Conservation (phyloP, 2,888 invertebrate species). For the Tipula vernalis region DNA sequence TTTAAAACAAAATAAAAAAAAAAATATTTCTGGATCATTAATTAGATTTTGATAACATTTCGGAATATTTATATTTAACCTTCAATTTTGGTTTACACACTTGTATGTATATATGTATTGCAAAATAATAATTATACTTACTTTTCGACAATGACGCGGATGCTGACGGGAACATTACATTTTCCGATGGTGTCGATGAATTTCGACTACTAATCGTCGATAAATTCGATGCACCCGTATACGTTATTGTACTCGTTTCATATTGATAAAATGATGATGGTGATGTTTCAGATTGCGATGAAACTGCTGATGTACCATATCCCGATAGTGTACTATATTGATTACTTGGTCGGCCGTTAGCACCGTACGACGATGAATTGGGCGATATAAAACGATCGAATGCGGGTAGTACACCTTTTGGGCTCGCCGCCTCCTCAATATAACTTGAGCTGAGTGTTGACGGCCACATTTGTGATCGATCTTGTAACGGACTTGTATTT, state of each 20-base stretch:
- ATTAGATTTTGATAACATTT: background rate
- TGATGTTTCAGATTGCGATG: background rate
- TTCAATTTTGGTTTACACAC: background rate
- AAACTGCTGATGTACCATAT: constrained; percentile 30
- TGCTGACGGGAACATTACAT: constrained; percentile 41
- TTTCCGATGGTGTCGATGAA: constrained; percentile 20
- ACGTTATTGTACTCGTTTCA: background rate
- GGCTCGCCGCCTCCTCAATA: constrained; percentile 21
- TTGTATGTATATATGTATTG: background rate
- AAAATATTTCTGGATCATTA: background rate
- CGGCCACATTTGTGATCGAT: constrained; percentile 23
- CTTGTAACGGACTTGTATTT: constrained; percentile 21
- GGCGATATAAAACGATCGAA: constrained; percentile 29
- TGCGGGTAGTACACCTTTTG: constrained; percentile 29
- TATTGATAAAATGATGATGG: background rate
- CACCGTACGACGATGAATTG: constrained; percentile 13
- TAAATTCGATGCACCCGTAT: background rate
- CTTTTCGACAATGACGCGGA: constrained; percentile 59
- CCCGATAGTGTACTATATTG: constrained; percentile 28
- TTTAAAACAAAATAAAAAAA: background rate
- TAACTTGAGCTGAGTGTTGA: background rate
- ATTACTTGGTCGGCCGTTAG: constrained; percentile 21
- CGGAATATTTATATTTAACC: constrained; percentile 10
- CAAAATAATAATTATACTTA: constrained; percentile 39
- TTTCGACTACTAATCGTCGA: background rate